Evolutionary conservation across 2,888 invertebrate genomes (phyloP).

Genomic region (Heliconius hortense): DNA sequence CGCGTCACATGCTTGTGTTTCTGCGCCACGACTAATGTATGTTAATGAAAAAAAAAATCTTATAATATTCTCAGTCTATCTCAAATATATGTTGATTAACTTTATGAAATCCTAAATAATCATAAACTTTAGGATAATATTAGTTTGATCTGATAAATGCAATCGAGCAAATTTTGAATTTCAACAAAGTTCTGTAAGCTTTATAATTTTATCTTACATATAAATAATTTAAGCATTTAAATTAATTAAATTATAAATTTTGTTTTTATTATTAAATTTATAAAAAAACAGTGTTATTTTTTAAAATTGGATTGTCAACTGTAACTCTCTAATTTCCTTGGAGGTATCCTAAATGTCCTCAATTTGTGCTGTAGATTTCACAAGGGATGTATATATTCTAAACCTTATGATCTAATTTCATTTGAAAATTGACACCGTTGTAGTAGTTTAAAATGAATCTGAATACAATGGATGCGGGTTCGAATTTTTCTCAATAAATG

Average conservation of each 20-base stretch:
- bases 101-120: constrained; percentile 8
- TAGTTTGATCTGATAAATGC: not conserved
- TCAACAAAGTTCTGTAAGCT: not conserved
- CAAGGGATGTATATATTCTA: constrained; percentile 2
- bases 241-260: not conserved
- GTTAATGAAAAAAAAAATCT: not conserved
- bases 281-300: not conserved
- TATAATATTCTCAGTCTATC: not conserved
- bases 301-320: not conserved
- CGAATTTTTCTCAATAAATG: not conserved
- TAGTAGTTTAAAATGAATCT: not conserved
- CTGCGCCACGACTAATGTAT: not conserved
- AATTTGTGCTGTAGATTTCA: constrained; percentile 6
- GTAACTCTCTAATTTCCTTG: constrained; percentile 14
- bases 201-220: not conserved
- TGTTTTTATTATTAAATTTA: not conserved
- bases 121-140: constrained; percentile 7
- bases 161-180: not conserved
- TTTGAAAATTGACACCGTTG: not conserved
- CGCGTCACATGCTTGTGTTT: no score
- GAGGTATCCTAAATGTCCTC: constrained; percentile 9
- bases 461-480: not conserved
- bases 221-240: not conserved
- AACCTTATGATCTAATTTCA: not conserved
- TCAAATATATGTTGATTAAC: not conserved